A percentile compares a stretch with the other conserved stretches of the same genome.
Evolutionary conservation across 2,113 vertebrate genomes (phyloP).

Genomic region (Tor tambroides): DNA sequence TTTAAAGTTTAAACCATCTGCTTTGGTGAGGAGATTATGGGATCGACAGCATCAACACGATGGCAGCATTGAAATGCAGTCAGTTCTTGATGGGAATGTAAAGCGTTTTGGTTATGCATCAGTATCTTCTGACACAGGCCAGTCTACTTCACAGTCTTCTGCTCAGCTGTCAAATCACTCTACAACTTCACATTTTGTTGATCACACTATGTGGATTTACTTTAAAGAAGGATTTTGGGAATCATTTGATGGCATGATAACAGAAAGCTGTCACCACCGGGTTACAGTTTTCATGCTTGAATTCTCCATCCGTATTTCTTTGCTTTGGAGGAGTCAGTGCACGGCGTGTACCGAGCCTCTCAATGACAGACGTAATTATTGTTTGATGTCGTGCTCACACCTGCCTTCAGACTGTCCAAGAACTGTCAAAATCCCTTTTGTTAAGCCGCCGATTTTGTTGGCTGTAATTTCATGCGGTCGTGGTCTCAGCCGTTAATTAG

Average conservation of each 20-base stretch:
- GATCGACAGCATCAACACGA: slow-evolving; percentile 52
- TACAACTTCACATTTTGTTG: slow-evolving; percentile 45
- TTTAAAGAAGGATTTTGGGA: slow-evolving; percentile 1
- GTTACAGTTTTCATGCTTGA: slow-evolving; percentile 63
- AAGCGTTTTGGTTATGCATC: slow-evolving; percentile 62
- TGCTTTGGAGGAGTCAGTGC: slow-evolving; percentile 58
- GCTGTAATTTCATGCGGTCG: slow-evolving; percentile 85
- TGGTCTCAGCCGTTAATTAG: slow-evolving; percentile 88
- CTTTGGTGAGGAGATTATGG: slow-evolving; percentile 50
- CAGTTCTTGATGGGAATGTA: slow-evolving; percentile 54
- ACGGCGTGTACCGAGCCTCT: slow-evolving; percentile 45
- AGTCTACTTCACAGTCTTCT: slow-evolving; percentile 58
- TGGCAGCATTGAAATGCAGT: slow-evolving; percentile 54
- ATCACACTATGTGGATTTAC: slow-evolving; percentile 32
- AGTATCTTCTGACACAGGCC: slow-evolving; percentile 58
- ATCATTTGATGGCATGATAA: slow-evolving; percentile 45
- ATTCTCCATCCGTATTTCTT: slow-evolving; percentile 47
- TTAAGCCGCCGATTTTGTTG: slow-evolving; percentile 81
- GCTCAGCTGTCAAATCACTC: slow-evolving; percentile 58
- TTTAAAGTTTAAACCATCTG: slow-evolving; percentile 56
- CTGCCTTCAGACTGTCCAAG: slow-evolving; percentile 67
- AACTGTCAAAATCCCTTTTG: slow-evolving; percentile 81
- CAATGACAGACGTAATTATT: slow-evolving; percentile 71
- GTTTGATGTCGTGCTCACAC: slow-evolving; percentile 61
- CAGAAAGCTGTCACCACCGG: slow-evolving; percentile 51